These are phyloP conservation scores for Diarsia dahlii DNA, from an alignment of 2,888 invertebrate species.

Conservation along the genomic window DNA sequence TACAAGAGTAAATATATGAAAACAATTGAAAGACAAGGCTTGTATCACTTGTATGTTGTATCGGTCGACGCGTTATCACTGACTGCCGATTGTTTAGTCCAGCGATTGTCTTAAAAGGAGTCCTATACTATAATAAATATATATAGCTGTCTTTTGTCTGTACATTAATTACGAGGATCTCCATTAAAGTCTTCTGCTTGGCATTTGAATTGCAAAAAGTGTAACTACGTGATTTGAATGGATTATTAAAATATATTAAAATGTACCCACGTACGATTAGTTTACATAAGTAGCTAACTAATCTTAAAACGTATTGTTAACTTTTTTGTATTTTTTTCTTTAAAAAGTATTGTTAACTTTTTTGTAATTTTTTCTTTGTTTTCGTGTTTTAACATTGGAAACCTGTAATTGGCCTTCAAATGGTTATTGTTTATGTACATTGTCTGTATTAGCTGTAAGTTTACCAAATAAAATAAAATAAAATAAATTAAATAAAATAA, in stretches of 20 bases:
- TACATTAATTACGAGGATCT: conserved; percentile 19
- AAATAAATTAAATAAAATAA: too few species aligned
- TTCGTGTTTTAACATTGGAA: too few species aligned
- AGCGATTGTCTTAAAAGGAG: conserved; percentile 19
- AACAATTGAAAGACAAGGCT: conserved; percentile 40
- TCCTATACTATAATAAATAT: conserved; percentile 19
- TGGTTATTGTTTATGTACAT: too few species aligned
- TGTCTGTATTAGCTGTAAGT: too few species aligned
- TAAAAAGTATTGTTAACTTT: too few species aligned
- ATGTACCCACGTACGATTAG: neutral
- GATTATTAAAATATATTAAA: neutral
- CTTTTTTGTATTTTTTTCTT: too few species aligned
- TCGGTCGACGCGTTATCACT: conserved; percentile 39
- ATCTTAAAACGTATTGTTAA: neutral
- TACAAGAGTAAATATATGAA: conserved; percentile 46
- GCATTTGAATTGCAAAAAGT: conserved; percentile 51
- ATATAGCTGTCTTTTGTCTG: conserved; percentile 33
- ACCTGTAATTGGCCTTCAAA: too few species aligned
- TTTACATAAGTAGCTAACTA: conserved; percentile 7
- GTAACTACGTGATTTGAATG: conserved; percentile 38
- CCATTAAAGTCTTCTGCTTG: conserved; percentile 15
- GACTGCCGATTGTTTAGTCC: conserved; percentile 31
- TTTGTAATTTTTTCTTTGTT: too few species aligned
- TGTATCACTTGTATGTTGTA: conserved; percentile 13
- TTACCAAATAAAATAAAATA: too few species aligned